Percentiles rank a stretch among this genome's conserved stretches.
Evolutionary conservation across 2,888 invertebrate species (phyloP).

Genomic region (Andrena trimmerana): DNA sequence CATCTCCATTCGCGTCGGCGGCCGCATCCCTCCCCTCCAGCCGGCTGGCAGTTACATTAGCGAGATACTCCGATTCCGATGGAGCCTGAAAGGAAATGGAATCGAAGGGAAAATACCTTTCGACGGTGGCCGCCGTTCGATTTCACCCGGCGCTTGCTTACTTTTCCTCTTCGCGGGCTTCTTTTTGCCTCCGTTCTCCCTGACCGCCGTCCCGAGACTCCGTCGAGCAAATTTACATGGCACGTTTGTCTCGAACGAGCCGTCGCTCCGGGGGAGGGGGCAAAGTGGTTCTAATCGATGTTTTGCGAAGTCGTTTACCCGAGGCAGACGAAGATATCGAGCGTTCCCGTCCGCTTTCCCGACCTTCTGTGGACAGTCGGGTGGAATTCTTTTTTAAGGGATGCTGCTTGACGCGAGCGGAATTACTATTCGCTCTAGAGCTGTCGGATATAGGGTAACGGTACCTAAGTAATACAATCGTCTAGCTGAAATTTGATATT

Average conservation of each 20-base stretch:
- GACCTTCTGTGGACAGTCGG: neutral
- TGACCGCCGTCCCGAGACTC: slow-evolving; percentile 3
- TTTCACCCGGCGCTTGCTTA: slow-evolving; percentile 37
- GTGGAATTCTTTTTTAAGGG: too few species aligned
- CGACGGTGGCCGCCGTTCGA: slow-evolving; percentile 32
- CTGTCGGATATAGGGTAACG: too few species aligned
- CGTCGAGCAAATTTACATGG: slow-evolving; percentile 40
- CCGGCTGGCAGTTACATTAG: slow-evolving; percentile 60
- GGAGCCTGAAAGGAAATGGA: slow-evolving; percentile 33
- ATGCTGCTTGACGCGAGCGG: too few species aligned
- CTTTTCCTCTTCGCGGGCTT: slow-evolving; percentile 27
- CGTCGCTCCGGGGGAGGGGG: slow-evolving; percentile 14
- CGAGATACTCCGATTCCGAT: slow-evolving; percentile 62
- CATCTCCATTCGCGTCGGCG: neutral
- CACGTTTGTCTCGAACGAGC: slow-evolving; percentile 24
- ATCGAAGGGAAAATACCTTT: slow-evolving; percentile 38
- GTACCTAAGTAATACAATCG: too few species aligned
- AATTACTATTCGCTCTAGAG: too few species aligned
- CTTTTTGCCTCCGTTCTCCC: slow-evolving; percentile 18
- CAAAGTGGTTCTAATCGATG: slow-evolving; percentile 47
- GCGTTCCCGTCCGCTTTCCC: neutral
- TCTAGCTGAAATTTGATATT: too few species aligned
- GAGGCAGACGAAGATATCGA: slow-evolving; percentile 4
- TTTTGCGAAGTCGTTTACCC: slow-evolving; percentile 15
- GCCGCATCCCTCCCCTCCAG: neutral